Conservation (phyloP, 1,140 invertebrate species). For the Caenorhabditis elegans region DNA sequence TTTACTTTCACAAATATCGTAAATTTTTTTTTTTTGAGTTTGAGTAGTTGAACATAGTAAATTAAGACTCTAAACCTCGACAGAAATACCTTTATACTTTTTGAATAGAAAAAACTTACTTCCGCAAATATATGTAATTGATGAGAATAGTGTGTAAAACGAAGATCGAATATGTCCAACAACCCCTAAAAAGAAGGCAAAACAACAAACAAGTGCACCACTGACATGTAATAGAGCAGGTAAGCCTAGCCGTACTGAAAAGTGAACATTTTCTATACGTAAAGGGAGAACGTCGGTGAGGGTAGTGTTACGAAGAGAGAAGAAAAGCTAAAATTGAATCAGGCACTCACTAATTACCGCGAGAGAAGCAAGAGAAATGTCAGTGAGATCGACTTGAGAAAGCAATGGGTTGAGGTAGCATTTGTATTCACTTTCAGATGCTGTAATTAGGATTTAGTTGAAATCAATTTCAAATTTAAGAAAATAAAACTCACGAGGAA, state of each 20-base stretch:
- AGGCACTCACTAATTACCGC: constrained; percentile 49
- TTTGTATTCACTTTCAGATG: constrained; percentile 31
- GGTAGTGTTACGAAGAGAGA: too few species aligned
- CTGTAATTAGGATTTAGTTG: constrained; percentile 27
- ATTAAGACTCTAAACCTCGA: constrained; percentile 16
- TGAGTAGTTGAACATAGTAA: not conserved
- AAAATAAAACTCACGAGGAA: not conserved
- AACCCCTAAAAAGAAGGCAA: constrained; percentile 48
- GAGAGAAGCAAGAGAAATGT: constrained; percentile 49
- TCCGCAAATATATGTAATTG: constrained; percentile 51
- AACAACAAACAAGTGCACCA: constrained; percentile 46
- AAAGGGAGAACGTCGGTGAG: too few species aligned
- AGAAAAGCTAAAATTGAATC: constrained; percentile 12
- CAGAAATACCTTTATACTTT: not conserved
- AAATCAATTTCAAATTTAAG: not conserved
- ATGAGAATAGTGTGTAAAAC: constrained; percentile 42
- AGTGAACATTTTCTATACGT: not conserved
- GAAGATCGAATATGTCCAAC: constrained; percentile 44
- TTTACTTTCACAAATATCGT: too few species aligned
- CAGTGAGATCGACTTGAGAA: constrained; percentile 47
- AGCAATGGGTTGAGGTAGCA: constrained; percentile 49
- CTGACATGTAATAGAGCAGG: constrained; percentile 50
- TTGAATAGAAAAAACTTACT: constrained; percentile 36
- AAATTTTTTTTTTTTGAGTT: too few species aligned
- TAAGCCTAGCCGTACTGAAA: constrained; percentile 45